These are phyloP conservation scores for Ptilorrhoa leucosticta DNA, from an alignment of 2,113 vertebrate species.

Conservation along the genomic window DNA sequence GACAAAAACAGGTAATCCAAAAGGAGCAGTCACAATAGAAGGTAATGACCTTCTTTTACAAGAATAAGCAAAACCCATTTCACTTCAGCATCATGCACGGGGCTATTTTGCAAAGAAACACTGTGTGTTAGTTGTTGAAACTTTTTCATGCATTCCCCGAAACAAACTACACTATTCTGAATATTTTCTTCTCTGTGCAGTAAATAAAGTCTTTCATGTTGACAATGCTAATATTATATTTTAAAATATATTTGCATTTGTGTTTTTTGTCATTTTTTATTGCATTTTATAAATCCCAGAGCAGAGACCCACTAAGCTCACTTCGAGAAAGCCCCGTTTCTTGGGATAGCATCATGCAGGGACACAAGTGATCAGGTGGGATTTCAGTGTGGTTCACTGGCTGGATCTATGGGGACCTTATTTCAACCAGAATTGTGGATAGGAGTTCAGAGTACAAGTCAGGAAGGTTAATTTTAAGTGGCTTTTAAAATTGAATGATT, in stretches of 20 bases:
- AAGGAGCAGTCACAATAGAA: neutral
- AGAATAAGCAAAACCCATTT: constrained; percentile 63
- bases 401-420: neutral
- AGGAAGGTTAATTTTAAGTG: neutral
- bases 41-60: constrained; percentile 72
- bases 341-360: constrained; percentile 4
- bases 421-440: neutral
- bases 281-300: constrained; percentile 76
- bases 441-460: neutral
- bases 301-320: constrained; percentile 50
- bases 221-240: constrained; percentile 87
- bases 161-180: constrained; percentile 75
- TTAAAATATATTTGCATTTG: constrained; percentile 76
- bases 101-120: constrained; percentile 85
- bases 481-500: neutral
- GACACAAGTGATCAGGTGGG: neutral
- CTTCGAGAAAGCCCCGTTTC: constrained; percentile 40
- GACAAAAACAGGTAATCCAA: constrained; percentile 13
- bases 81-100: constrained; percentile 57
- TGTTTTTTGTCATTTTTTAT: constrained; percentile 72
- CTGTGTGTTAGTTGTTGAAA: constrained; percentile 83
- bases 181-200: constrained; percentile 72
- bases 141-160: constrained; percentile 76
- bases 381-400: neutral
- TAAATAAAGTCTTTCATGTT: constrained; percentile 77